Percentiles rank a stretch among this genome's conserved stretches.
phyloP scores from a whole-genome alignment of 2,888 invertebrate genomes.

The Sipha maydis region DNA sequence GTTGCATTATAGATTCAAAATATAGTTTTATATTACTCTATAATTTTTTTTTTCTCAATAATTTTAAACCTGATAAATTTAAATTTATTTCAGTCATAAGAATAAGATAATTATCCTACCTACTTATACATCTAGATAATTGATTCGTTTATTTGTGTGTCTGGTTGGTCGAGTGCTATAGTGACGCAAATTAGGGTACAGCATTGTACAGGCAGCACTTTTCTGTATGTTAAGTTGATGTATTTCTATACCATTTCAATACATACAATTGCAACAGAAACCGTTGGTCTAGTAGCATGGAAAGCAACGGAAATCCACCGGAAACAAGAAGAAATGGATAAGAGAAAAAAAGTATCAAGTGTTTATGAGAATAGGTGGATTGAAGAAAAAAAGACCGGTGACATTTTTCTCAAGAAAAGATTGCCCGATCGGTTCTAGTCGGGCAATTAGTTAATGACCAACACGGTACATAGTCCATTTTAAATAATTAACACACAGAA shows the following conservation, averaged over 20 bases:
- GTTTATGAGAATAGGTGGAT: conserved; percentile 8
- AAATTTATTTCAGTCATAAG: too few species aligned
- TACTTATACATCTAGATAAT: too few species aligned
- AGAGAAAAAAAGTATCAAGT: conserved; percentile 59
- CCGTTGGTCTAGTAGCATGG: background rate
- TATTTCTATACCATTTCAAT: background rate
- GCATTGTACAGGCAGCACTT: background rate
- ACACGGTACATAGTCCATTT: conserved; percentile 50
- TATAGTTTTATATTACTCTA: too few species aligned
- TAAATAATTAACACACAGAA: conserved; percentile 58
- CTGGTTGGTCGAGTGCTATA: background rate
- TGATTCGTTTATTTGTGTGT: background rate
- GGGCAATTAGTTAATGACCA: conserved; percentile 56
- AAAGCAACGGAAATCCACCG: conserved; percentile 41
- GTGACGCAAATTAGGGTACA: background rate
- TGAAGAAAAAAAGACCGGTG: conserved; percentile 37
- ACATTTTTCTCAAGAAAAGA: conserved; percentile 61
- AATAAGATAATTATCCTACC: too few species aligned
- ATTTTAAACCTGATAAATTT: too few species aligned
- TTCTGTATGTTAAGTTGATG: background rate
- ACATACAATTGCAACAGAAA: conserved; percentile 20
- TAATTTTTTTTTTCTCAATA: too few species aligned
- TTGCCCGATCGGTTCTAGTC: conserved; percentile 27
- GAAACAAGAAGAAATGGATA: conserved; percentile 47
- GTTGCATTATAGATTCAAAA: too few species aligned